Evolutionary conservation across 2,797 vertebrate species (phyloP), one percentile per base, ranked within the genome.

Genomic region (Sebastolobus alascanus): DNA sequence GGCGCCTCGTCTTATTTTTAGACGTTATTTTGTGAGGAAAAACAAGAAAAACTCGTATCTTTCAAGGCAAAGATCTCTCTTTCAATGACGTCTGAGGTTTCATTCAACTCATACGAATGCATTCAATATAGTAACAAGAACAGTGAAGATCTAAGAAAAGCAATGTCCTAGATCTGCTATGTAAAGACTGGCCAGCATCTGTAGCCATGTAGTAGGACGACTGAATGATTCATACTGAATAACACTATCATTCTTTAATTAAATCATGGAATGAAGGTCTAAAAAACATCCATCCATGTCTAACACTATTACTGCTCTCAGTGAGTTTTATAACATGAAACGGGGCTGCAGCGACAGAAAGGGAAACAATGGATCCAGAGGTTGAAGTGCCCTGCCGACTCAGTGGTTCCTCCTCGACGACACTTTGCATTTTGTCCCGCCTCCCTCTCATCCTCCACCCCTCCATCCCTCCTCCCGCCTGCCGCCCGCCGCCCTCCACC

Each of bases 351-450:
- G 68, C 67, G 10, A 61, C 71, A 61, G 29, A 72, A 50, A 52
- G 22, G 73, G 71, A 84, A 89, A 92, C 86, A 92, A 92, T 93
- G 73, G 69, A 83, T 84, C 75, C 84, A 90, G 92, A 67, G 73
- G 79, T 79, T 90, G 73, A 66, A 84, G 81, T 60, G 60, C 59
- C 73, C 83, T 55, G 66, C 65, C 54, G 6, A 70, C 82, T 68
- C 65, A 1, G 27, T 8, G 25, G 73, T 81, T 82, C 87, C 88
- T 91, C 85, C 87, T 91, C 73, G 83, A 92, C 66, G 69, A 90
- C 91, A 91, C 88, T 84, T 78, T 80, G 80, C 76, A 87, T 92
- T 90, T 86, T 91, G 73, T 55, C 74, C 83, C 58, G n/a, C 80
- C 78, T 61, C 84, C 83, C 58, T 68, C 35, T 66, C 72, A 7